Evolutionary conservation across 2,113 vertebrate species (phyloP), one percentile per base, ranked within the genome.

Genomic region (Callocephalon fimbriatum): DNA sequence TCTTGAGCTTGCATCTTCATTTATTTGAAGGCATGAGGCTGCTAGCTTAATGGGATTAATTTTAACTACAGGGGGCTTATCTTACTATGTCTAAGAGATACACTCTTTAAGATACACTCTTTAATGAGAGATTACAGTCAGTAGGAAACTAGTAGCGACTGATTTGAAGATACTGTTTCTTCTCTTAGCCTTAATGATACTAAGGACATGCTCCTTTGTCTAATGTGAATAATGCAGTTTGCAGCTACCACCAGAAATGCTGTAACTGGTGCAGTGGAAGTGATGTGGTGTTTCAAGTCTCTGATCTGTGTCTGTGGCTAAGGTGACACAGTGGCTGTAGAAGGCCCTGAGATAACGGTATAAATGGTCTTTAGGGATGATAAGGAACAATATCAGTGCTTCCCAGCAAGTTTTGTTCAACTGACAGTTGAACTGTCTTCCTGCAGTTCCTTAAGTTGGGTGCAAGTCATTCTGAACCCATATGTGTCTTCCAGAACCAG

Each of bases 191-290:
- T 23, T 45, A 10, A 18, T 2, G 3, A 11, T 32, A 2, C 16
- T 27, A 5, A 82, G 40, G 51, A 22, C 4, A 1, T 27, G 16
- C 44, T 83, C 0, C 0, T 62, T 70, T 83, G 23, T 29, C 23
- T 65, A 45, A 2, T 16, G 9, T 35, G 44, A 56, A 22, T 61
- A 20, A 15, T 1, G 1, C 45, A 27, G 29, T 42, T 86, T 51
- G 70, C 17, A 37, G 48, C 35, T 50, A 5, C 0, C 16, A 13
- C 32, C 40, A 70, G 56, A 29, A 67, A 21, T 3, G 4, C 50
- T 86, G 4, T 14, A 22, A 44, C 12, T 27, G 35, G 26, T 59
- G 47, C 38, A 9, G 26, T 71, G 70, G 67, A 51, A 80, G 32
- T 31, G 4, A 62, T 44, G 48, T 21, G 27, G 2, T 12, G 6